Base-by-base conservation (phyloP, 2,888 invertebrate species). In the Aspidapion aeneum region DNA sequence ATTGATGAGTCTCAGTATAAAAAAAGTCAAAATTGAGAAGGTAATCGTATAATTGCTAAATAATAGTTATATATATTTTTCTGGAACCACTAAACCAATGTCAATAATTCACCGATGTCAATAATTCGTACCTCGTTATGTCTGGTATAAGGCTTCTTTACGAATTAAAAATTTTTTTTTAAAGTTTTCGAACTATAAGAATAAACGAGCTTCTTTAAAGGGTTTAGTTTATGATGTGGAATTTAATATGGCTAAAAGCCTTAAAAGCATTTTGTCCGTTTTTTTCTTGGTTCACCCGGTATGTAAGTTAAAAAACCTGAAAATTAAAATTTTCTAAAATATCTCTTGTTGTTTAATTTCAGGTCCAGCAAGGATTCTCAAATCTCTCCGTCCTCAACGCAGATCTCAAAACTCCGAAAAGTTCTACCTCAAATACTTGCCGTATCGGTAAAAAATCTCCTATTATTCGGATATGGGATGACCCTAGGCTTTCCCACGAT, bases 401-500 rank as follows among this genome's bases (percentile, higher is more conserved):
- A 57, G 19, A 61, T 65, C 61, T 71, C 74, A n/a, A 64, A 64
- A 5, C 55, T 72, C 20, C 65, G 71, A 55, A 69, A 80, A 69
- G 88, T 88, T 0, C 74, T 89, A 56, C 90, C 91, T 1, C 91
- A 93, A 81, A 82, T 90, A 68, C 75, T 90, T 69, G 93, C 93
- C n/a, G 91, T 91, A 21, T 86, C 87, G 72, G 90, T 90, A 18
- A 93, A 93, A 79, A 93, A 93, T 80, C 82, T 90, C 63, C 81
- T 93, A 49, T 83, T 93, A 48, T 79, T 91, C 69, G 88, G 87
- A 7, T 92, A 90, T 77, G 93, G 93, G 60, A 89, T 91, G 85
- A 90, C 91, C 0, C 79, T 93, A 56, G 93, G 93, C 0, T 92
- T 91, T 71, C 87, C 91, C 0, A 91, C 93, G 2, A 91, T 93